Evolutionary conservation across 2,113 vertebrate species (phyloP).

Genomic region (Cercopithecus mona): DNA sequence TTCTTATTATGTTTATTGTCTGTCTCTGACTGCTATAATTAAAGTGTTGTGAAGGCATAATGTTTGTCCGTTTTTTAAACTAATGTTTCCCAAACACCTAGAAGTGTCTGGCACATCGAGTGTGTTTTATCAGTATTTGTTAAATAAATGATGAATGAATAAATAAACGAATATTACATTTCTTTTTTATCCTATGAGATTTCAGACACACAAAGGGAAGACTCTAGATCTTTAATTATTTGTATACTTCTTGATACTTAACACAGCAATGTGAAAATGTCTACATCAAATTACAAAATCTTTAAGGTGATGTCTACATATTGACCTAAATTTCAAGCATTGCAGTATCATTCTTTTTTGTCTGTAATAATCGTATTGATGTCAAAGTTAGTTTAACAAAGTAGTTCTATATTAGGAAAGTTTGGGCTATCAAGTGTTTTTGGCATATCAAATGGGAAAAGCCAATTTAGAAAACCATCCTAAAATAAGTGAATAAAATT

Average conservation of each 20-base stretch:
- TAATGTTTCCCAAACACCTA: neutral
- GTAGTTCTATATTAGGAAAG: constrained; percentile 24
- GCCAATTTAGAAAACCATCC: constrained; percentile 45
- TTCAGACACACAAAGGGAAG: neutral
- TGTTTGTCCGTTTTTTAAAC: neutral
- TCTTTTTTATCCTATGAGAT: neutral
- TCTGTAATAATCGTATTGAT: neutral
- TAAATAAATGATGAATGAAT: neutral
- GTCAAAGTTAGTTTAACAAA: constrained; percentile 47
- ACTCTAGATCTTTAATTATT: neutral
- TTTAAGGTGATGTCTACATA: neutral
- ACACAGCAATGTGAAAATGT: neutral
- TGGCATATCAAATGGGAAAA: constrained; percentile 42
- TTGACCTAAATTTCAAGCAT: neutral
- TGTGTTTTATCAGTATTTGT: neutral
- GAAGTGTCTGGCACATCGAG: neutral
- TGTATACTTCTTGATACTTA: neutral
- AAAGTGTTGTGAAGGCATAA: neutral
- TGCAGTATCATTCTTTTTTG: neutral
- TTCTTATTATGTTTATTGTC: neutral
- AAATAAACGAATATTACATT: neutral
- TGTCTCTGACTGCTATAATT: neutral
- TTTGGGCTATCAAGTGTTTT: constrained; percentile 28
- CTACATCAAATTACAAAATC: neutral
- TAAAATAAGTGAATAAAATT: constrained; percentile 47